Evolutionary conservation across 2,113 vertebrate genomes (phyloP).

Genomic region (Pimephales promelas): DNA sequence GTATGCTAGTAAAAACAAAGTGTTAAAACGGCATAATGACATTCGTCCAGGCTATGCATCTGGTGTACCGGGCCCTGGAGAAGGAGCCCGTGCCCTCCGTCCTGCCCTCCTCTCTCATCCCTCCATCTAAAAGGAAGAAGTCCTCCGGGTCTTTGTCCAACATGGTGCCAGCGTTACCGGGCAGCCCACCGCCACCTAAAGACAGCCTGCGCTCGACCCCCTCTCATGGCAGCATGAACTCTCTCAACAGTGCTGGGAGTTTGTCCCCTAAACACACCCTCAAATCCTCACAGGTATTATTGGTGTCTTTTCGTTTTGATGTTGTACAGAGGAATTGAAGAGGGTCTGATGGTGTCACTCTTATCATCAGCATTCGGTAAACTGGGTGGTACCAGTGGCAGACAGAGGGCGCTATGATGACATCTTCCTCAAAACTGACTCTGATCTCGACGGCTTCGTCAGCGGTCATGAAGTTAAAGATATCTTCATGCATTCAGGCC

Average conservation of each 20-base stretch:
- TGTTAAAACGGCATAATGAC: background rate
- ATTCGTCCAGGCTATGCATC: slow-evolving; percentile 89
- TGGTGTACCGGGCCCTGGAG: slow-evolving; percentile 96
- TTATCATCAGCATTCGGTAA: slow-evolving; percentile 76
- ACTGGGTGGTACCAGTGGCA: slow-evolving; percentile 88
- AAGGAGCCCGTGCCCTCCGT: slow-evolving; percentile 93
- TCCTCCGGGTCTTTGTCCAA: slow-evolving; percentile 76
- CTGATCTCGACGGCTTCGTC: slow-evolving; percentile 93
- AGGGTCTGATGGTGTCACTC: background rate
- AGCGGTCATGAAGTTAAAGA: slow-evolving; percentile 96
- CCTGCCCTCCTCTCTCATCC: slow-evolving; percentile 87
- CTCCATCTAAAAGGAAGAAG: slow-evolving; percentile 93
- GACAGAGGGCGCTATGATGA: slow-evolving; percentile 92
- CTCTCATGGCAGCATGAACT: slow-evolving; percentile 91
- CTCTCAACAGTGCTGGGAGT: slow-evolving; percentile 89
- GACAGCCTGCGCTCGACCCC: slow-evolving; percentile 94
- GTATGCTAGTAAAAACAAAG: too few relatives aligned
- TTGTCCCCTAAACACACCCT: slow-evolving; percentile 91
- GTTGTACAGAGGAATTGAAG: background rate
- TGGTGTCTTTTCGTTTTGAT: background rate
- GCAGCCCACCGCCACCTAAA: slow-evolving; percentile 88
- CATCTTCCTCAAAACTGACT: slow-evolving; percentile 94
- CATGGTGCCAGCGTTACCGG: slow-evolving; percentile 84
- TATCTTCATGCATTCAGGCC: slow-evolving; percentile 97
- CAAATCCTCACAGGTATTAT: slow-evolving; percentile 85